Evolutionary conservation across 2,888 invertebrate genomes (phyloP), one percentile per base, ranked within the genome.

Genomic region (Sylvicola cinctus): DNA sequence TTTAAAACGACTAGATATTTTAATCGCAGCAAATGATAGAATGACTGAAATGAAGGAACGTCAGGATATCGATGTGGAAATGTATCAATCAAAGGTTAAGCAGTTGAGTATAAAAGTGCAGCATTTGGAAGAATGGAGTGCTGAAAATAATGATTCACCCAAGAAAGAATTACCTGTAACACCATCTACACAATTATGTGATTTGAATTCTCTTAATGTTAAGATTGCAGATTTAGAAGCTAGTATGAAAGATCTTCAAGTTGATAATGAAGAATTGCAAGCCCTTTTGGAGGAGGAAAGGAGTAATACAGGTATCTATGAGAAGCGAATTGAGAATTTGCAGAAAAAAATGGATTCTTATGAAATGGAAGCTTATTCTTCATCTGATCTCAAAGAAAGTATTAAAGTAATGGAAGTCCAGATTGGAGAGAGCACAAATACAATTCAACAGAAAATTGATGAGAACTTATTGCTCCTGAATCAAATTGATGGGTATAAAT

Each of bases 41-140:
- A 66, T 84, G 49, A 59, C 71, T 2, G 83, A 85, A 48, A 69
- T 77, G 55, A 85, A 84, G 54, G 81, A 84, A 49, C 72, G 74
- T 40, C 71, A 81, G 52, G 83, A 83, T 44, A 68, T 68, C 48
- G 79, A 81, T 49, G 60, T 83, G 14, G 67, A 76, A 40, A 62
- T 74, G 46, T 74, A 74, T 62, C 73, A 77, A 48, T 68, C 68
- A 37, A 69, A 76, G 48, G 74, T 74, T 43, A 67, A 73, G 43
- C 75, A 80, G 46, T 58, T 78, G 2, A 67, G 65, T 43, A 64
- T 71, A 34, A 75, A 78, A 54, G 48, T 83, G 7, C 65, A 64
- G 34, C 58, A 60, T 26, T 51, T 70, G 8, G 51, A 52, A 20
- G 63, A 65, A 40, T 67, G 67, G 66, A 51, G 50, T n/a, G 49